phyloP scores from a whole-genome alignment of 2,113 vertebrate species.

The Paraplagusia blochii region DNA sequence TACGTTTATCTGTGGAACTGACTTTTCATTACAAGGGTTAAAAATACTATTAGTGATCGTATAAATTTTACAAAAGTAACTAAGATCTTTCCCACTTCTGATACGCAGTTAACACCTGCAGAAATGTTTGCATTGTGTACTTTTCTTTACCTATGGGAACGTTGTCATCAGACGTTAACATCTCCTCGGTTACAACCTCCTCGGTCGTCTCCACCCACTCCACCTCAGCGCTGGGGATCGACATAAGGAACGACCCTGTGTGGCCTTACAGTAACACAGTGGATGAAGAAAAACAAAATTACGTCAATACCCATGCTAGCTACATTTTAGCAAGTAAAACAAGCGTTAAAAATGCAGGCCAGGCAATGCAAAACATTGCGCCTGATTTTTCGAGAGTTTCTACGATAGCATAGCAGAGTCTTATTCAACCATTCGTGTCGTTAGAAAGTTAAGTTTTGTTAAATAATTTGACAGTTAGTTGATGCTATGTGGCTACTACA shows the following conservation, averaged over 20 bases:
- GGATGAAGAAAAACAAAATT: background rate
- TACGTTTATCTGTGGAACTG: no score
- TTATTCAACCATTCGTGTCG: no score
- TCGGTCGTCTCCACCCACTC: conserved; percentile 64
- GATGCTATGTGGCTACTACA: conserved; percentile 13
- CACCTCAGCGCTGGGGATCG: conserved; percentile 31
- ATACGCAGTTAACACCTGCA: no score
- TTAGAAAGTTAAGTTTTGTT: background rate
- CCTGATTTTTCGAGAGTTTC: no score
- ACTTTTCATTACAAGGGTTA: no score
- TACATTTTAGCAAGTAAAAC: background rate
- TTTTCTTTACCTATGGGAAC: conserved; percentile 26
- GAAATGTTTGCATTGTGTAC: no score
- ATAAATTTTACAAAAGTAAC: no score
- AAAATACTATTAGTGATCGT: no score
- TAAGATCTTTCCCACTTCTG: no score
- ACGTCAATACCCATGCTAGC: background rate
- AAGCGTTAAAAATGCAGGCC: no score
- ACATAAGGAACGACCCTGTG: conserved; percentile 41
- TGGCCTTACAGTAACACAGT: background rate
- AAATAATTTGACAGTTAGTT: background rate
- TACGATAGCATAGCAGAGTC: no score
- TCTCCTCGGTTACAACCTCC: conserved; percentile 56
- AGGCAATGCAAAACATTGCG: no score
- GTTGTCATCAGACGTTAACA: conserved; percentile 11